Percentiles rank a stretch among this genome's conserved stretches.
Evolutionary conservation across 2,797 vertebrate genomes (phyloP).

Genomic region (Sebastes hubbsi): DNA sequence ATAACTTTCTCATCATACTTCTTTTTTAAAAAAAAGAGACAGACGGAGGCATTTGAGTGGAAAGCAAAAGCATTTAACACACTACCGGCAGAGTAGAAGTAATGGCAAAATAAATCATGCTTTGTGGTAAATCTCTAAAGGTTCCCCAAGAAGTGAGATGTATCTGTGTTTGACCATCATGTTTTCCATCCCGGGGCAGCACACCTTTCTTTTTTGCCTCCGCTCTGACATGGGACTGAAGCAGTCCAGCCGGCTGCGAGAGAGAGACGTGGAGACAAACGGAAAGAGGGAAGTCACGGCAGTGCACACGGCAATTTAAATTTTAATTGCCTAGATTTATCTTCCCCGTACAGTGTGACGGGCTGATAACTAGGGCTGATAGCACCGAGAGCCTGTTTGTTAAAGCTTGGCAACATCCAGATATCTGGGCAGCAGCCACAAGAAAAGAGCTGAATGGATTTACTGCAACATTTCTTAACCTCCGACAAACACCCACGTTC

Average conservation of each 20-base stretch:
- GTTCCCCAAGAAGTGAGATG: slow-evolving; percentile 13
- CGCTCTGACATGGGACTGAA: slow-evolving; percentile 20
- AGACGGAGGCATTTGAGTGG: neutral
- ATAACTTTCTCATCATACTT: slow-evolving; percentile 3
- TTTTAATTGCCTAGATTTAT: slow-evolving; percentile 88
- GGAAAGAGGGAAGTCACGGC: slow-evolving; percentile 73
- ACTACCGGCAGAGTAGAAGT: neutral
- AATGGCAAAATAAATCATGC: neutral
- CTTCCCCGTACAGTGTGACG: slow-evolving; percentile 81
- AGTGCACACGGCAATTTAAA: slow-evolving; percentile 82
- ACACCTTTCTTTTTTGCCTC: neutral
- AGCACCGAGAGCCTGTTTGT: slow-evolving; percentile 74
- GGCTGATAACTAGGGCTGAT: slow-evolving; percentile 82
- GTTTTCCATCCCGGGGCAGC: slow-evolving; percentile 13
- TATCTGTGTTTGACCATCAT: slow-evolving; percentile 27
- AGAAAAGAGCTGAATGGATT: slow-evolving; percentile 70
- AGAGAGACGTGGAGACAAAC: slow-evolving; percentile 42
- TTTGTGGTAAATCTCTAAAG: neutral
- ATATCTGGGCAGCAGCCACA: slow-evolving; percentile 54
- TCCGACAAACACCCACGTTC: slow-evolving; percentile 56
- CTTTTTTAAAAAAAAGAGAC: neutral
- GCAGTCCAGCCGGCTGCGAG: slow-evolving; percentile 13
- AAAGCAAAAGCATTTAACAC: neutral
- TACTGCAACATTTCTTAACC: slow-evolving; percentile 56
- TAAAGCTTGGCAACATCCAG: slow-evolving; percentile 66